Base-by-base conservation (phyloP, 1,140 invertebrate genomes). In the Phortica variegata region DNA sequence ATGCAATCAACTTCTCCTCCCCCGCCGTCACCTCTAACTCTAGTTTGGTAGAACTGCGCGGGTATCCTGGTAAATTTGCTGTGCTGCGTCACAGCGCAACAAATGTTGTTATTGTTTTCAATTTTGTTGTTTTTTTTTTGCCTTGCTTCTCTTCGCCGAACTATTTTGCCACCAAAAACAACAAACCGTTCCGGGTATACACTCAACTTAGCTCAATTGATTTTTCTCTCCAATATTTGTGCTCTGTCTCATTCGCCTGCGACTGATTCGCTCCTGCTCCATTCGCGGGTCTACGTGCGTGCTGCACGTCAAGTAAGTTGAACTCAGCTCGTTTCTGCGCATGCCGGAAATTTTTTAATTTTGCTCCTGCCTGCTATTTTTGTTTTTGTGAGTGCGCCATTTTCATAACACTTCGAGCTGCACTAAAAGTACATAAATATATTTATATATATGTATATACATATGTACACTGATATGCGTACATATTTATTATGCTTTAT, bases 161-260 rank as follows among this genome's bases (percentile, higher is more conserved):
- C n/a, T n/a, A n/a, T n/a, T n/a, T n/a, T n/a, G n/a, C n/a, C n/a
- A n/a, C n/a, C n/a, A n/a, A n/a, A n/a, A n/a, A n/a, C n/a, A n/a
- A n/a, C n/a, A n/a, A n/a, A n/a, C n/a, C n/a, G n/a, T n/a, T n/a
- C n/a, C n/a, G n/a, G n/a, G n/a, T n/a, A n/a, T n/a, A n/a, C n/a
- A n/a, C n/a, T n/a, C n/a, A n/a, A n/a, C n/a, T 71, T 71, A 71
- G 66, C 66, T 71, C 62, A 71, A 71, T 71, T 71, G 66, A 71
- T 71, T 71, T 71, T 71, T 71, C 52, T 52, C 44, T 37, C 39
- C 18, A 19, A 18, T 31, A 19, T 44, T n/a, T n/a, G n/a, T n/a
- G 32, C 49, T 34, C 45, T 49, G 54, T 47, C 63, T 58, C 60
- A 66, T n/a, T n/a, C n/a, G n/a, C n/a, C n/a, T n/a, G 18, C 29